Evolutionary conservation across 2,113 vertebrate species (phyloP), one percentile per base, ranked within the genome.

Genomic region (Lagenorhynchus albirostris): DNA sequence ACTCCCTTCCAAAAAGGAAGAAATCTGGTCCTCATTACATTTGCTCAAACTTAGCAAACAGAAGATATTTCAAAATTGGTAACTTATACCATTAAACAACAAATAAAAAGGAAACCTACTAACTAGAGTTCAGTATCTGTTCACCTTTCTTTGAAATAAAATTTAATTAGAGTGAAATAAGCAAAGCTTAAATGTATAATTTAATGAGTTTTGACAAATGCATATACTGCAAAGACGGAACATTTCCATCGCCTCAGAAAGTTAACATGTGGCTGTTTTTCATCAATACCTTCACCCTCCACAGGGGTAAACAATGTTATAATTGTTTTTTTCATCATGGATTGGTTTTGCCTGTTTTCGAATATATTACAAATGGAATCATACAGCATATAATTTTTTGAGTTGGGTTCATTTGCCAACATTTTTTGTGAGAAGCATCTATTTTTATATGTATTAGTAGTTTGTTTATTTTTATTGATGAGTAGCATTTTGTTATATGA

Each of bases 111-210:
- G 38, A 84, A 95, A 79, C 5, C 20, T 70, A 60, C 20, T 70
- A 68, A 71, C 23, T 55, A 13, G 41, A 85, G 25, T 86, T 85
- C 8, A 80, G 11, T 84, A 95, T 62, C 50, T 96, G 15, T 81
- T 91, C 74, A 38, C 21, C 2, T 83, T 36, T 8, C 53, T 83
- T 84, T 76, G 38, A 90, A 33, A 79, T 80, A 79, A 87, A 94
- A 94, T 74, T 87, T 68, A 87, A 90, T 83, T 86, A 62, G 9
- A 87, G 41, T 85, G 21, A 83, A 87, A 70, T 81, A 25, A 95
- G 12, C 20, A 63, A 83, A 67, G 31, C 55, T 65, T 74, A 73
- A 90, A 55, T 36, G 21, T n/a, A 74, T 83, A 92, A 76, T 63
- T 67, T 89, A 77, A 82, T 86, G 76, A 55, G 53, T 83, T 87